These are phyloP conservation scores for Scrobipalpa atriplicella DNA, from an alignment of 2,888 invertebrate species.

Conservation along the genomic window DNA sequence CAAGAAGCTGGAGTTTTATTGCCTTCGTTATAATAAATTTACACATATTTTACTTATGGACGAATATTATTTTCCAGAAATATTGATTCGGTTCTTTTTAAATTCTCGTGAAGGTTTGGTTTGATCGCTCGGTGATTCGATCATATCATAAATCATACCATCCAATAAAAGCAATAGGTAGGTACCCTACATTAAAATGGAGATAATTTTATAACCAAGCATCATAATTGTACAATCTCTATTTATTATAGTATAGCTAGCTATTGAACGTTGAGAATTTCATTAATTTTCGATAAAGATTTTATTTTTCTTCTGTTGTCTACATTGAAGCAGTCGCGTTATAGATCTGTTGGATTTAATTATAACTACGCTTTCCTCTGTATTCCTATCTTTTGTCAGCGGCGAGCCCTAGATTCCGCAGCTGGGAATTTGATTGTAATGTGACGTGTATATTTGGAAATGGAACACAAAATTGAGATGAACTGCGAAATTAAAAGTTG, in stretches of 20 bases:
- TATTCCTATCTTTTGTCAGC: slow-evolving; percentile 10
- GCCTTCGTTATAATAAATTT: background rate
- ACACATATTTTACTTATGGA: background rate
- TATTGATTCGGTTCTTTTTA: background rate
- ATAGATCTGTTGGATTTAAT: background rate
- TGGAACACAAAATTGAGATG: background rate
- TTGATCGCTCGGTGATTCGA: too few species aligned
- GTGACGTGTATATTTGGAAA: background rate
- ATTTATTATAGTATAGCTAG: too few species aligned
- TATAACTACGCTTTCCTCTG: slow-evolving; percentile 6
- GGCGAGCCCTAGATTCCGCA: slow-evolving; percentile 18
- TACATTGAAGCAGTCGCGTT: background rate
- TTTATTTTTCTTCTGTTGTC: background rate
- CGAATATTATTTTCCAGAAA: background rate
- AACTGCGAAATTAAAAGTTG: background rate
- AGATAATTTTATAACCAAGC: too few species aligned
- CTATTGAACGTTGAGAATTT: too few species aligned
- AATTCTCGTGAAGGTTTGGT: too few species aligned
- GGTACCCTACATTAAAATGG: too few species aligned
- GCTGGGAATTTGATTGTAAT: slow-evolving; percentile 16
- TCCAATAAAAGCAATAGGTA: too few species aligned
- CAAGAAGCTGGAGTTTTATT: slow-evolving; percentile 6
- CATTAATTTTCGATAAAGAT: too few species aligned
- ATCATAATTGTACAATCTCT: too few species aligned
- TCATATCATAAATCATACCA: too few species aligned